These are phyloP conservation scores for Cylloceria caligata DNA, from an alignment of 2,888 invertebrate species.

Conservation along the genomic window DNA sequence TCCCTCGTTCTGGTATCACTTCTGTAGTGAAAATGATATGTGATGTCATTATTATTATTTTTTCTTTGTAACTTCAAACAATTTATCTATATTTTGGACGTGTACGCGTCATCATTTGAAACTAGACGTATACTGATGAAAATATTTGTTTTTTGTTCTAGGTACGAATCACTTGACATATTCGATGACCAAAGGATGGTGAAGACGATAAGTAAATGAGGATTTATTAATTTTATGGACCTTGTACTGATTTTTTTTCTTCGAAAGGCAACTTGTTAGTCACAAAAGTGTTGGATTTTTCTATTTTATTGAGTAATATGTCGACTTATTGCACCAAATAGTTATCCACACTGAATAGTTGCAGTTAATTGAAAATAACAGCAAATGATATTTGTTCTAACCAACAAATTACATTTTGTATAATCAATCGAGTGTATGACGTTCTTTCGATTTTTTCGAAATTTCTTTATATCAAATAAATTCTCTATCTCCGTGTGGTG, in stretches of 20 bases:
- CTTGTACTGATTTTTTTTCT: neutral
- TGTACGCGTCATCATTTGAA: neutral
- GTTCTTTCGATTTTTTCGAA: too few species aligned
- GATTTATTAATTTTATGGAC: neutral
- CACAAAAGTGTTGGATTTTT: neutral
- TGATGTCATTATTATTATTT: too few species aligned
- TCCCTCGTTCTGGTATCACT: neutral
- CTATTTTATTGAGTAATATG: neutral
- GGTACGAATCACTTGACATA: constrained; percentile 24
- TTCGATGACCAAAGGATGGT: neutral
- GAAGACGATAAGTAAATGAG: constrained; percentile 12
- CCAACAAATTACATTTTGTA: too few species aligned
- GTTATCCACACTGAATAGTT: neutral
- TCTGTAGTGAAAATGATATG: neutral
- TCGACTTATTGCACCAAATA: neutral
- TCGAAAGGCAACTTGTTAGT: neutral
- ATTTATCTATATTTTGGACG: neutral
- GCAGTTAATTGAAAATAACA: neutral
- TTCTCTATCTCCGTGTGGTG: too few species aligned
- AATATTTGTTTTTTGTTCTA: constrained; percentile 28
- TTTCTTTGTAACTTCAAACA: neutral
- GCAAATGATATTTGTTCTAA: neutral
- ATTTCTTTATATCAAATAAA: too few species aligned
- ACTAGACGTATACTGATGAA: neutral
- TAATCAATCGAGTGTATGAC: too few species aligned